These are phyloP conservation scores for Rhagoletis pomonella DNA, from an alignment of 1,140 invertebrate species.

Conservation along the genomic window DNA sequence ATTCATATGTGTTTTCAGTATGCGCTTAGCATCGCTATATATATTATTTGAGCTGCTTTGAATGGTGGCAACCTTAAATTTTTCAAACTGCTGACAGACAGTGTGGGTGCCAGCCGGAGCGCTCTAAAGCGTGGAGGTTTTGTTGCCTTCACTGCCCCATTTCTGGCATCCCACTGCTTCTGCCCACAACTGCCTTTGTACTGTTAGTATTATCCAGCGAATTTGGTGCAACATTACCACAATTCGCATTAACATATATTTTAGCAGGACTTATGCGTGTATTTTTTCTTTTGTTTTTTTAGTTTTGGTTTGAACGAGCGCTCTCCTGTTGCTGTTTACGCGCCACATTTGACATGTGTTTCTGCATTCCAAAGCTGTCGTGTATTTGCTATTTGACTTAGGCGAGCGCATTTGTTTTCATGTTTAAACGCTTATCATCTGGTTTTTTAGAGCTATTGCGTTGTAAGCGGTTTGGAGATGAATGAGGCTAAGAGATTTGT, in stretches of 20 bases:
- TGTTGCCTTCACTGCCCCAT: neutral
- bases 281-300: neutral
- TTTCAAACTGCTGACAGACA: slow-evolving; percentile 1
- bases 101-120: too few species aligned
- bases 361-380: neutral
- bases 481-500: neutral
- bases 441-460: neutral
- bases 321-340: too few species aligned
- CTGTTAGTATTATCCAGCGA: neutral
- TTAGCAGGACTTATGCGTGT: neutral
- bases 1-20: neutral
- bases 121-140: neutral
- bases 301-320: neutral
- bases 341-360: neutral
- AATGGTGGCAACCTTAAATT: slow-evolving; percentile 41
- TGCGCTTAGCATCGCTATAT: slow-evolving; percentile 7
- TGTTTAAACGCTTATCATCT: neutral
- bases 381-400: slow-evolving; percentile 26
- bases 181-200: neutral
- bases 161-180: neutral
- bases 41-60: slow-evolving; percentile 32
- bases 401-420: slow-evolving; percentile 22
- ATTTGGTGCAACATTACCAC: neutral
- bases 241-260: neutral
- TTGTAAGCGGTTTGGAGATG: neutral